Evolutionary conservation across 2,797 vertebrate genomes (phyloP).

Genomic region (Silurus lanzhouensis): DNA sequence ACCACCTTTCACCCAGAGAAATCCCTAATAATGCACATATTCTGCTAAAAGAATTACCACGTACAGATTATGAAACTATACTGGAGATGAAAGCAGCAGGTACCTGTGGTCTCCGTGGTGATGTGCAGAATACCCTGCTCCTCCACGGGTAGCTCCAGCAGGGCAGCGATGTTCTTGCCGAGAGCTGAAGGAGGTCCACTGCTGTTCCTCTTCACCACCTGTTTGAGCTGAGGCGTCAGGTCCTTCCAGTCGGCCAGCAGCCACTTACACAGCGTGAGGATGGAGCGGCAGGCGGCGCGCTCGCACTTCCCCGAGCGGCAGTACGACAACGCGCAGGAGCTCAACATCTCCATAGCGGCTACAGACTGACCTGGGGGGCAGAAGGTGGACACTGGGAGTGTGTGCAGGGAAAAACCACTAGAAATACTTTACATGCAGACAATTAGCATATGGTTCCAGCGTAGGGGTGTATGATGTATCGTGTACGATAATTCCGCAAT

Average conservation of each 20-base stretch:
- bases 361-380: slow-evolving; percentile 84
- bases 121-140: slow-evolving; percentile 74
- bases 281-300: slow-evolving; percentile 89
- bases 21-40: no score
- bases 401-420: no score
- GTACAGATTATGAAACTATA: no score
- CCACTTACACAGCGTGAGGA: slow-evolving; percentile 96
- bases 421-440: no score
- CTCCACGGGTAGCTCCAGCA: slow-evolving; percentile 75
- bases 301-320: slow-evolving; percentile 91
- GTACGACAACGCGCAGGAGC: slow-evolving; percentile 89
- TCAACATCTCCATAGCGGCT: slow-evolving; percentile 96
- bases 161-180: slow-evolving; percentile 70
- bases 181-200: slow-evolving; percentile 65
- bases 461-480: no score
- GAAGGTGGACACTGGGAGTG: background rate
- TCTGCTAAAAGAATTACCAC: no score
- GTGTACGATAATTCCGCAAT: no score
- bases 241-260: slow-evolving; percentile 97
- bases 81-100: no score
- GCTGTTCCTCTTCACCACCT: slow-evolving; percentile 78
- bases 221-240: slow-evolving; percentile 91
- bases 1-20: background rate
- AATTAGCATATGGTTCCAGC: no score
- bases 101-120: slow-evolving; percentile 76